Evolutionary conservation across 2,888 invertebrate genomes (phyloP), one percentile per base, ranked within the genome.

Genomic region (Sussaba pulchella): DNA sequence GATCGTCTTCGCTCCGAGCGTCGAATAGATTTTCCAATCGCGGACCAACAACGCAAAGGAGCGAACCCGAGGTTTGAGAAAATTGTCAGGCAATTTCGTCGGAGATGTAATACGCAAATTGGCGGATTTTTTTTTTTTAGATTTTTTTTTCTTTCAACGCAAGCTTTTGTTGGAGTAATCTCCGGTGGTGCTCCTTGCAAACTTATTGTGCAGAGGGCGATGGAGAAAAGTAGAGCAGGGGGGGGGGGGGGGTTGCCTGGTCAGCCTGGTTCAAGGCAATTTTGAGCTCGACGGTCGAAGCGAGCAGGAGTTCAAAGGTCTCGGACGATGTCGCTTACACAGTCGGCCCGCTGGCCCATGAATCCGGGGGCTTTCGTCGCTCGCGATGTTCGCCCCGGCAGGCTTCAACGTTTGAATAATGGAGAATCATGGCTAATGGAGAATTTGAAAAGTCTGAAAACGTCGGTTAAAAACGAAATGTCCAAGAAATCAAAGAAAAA

Each of bases 321-420:
- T 79, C 82, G 61, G 14, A 70, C 80, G 82, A 87, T 86, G 89
- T 88, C 89, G 84, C 85, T 47, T 61, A 21, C 41, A 36, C 41
- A 67, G 67, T 43, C 61, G 79, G 87, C 57, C 86, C 88, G 87
- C 90, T 90, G 89, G 89, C 89, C 90, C 90, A 86, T 90, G 89
- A 88, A 87, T 90, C 90, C 90, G 89, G 88, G 78, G 81, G 85
- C 31, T 87, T 86, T 85, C 88, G 88, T 86, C 85, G 85, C 41
- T 59, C 47, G 59, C 36, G 24, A 36, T 70, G 52, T 47, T 70
- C 36, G 31, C 47, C 70, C 17, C 86, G 86, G 59, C 82, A 67
- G 66, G 59, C 73, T 39, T 39, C 4, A 6, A 31, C 31, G 31
- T 31, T 31, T 31, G 31, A 31, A 52, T 19, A n/a, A 50, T 14